phyloP scores from a whole-genome alignment of 2,113 vertebrate species.

The Limanda limanda region DNA sequence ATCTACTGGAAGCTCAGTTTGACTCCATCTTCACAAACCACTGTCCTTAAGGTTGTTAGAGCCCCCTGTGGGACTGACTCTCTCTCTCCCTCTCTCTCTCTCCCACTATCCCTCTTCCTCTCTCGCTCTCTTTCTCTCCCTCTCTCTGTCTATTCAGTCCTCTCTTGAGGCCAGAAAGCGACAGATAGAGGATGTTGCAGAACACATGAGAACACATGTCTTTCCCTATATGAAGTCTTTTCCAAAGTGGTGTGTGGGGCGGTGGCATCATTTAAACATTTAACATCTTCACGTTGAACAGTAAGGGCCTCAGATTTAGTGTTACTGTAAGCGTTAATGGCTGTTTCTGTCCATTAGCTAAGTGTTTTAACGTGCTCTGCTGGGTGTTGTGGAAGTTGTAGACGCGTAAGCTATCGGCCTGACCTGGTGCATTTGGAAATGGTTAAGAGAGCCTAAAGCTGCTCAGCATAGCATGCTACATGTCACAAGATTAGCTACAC shows the following conservation, averaged over 20 bases:
- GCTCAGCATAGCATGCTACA: conserved; percentile 65
- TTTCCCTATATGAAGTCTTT: conserved; percentile 23
- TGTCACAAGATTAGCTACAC: conserved; percentile 73
- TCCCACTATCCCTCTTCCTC: not conserved
- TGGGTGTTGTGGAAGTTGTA: conserved; percentile 4
- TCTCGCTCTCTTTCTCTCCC: conserved; percentile 3
- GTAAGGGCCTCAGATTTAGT: conserved; percentile 1
- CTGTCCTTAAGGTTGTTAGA: conserved; percentile 73
- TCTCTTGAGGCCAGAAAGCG: conserved; percentile 49
- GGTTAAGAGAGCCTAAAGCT: conserved; percentile 66
- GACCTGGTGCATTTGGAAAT: conserved; percentile 36
- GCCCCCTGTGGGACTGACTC: conserved; percentile 64
- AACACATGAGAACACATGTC: conserved; percentile 61
- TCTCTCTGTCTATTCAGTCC: conserved; percentile 11
- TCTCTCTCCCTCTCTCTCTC: not conserved
- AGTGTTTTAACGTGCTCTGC: not conserved
- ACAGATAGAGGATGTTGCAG: conserved; percentile 63
- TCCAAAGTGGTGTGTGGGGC: conserved; percentile 2
- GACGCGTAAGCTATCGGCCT: conserved; percentile 20
- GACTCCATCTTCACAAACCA: conserved; percentile 67
- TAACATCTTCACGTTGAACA: not conserved
- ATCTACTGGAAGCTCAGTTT: conserved; percentile 63
- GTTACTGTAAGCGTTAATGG: conserved; percentile 19
- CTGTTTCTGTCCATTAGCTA: conserved; percentile 3
- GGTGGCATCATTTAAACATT: not conserved